A percentile compares a stretch with the other conserved stretches of the same genome.
Evolutionary conservation across 2,797 vertebrate genomes (phyloP).

Genomic region (Scarus forsteni): DNA sequence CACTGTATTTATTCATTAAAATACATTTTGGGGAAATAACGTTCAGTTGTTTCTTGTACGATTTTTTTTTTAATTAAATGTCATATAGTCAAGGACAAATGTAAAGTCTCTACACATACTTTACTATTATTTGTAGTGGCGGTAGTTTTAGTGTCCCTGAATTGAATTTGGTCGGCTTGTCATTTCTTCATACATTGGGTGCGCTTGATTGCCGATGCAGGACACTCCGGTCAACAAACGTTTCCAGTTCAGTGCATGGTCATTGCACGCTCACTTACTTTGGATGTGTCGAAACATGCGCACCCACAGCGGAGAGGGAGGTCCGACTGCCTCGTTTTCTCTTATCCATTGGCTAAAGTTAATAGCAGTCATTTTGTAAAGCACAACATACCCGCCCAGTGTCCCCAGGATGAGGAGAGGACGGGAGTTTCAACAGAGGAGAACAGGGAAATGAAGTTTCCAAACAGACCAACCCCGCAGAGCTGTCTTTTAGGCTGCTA

Average conservation of each 20-base stretch:
- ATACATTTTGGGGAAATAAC: too few relatives aligned
- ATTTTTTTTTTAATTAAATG: too few relatives aligned
- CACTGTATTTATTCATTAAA: too few relatives aligned
- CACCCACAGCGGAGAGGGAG: constrained; percentile 25
- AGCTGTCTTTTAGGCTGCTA: constrained; percentile 54
- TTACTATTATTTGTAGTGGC: too few relatives aligned
- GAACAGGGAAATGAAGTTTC: constrained; percentile 84
- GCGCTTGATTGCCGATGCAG: neutral
- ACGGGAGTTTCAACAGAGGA: constrained; percentile 50
- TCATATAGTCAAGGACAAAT: too few relatives aligned
- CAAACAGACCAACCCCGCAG: constrained; percentile 59
- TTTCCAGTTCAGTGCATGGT: rapidly evolving
- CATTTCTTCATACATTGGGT: neutral
- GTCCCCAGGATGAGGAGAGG: constrained; percentile 68
- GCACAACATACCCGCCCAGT: constrained; percentile 72
- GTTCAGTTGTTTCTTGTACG: too few relatives aligned
- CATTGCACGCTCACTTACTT: neutral
- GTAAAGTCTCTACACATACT: too few relatives aligned
- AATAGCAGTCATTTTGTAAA: constrained; percentile 50
- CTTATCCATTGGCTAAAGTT: constrained; percentile 35
- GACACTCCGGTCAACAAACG: neutral
- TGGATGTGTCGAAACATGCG: neutral
- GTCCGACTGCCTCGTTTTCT: rapidly evolving
- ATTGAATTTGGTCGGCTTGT: neutral
- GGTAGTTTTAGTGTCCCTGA: neutral